A percentile compares a stretch with the other conserved stretches of the same genome.
Conservation (phyloP, 1,140 invertebrate species). For the Drosophila nigromelanica region DNA sequence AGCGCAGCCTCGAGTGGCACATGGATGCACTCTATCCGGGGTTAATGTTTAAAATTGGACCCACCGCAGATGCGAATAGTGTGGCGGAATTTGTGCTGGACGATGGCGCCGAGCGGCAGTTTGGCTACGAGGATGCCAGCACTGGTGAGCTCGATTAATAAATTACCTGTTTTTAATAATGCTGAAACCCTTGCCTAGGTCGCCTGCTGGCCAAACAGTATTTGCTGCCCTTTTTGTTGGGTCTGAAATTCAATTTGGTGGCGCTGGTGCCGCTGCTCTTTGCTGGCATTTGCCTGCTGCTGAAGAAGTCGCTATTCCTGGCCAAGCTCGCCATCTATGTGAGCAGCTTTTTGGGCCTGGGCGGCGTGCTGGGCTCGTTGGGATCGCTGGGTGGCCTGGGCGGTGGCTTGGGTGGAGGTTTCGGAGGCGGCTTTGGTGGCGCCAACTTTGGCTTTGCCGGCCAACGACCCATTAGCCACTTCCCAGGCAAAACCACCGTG, state of each 20-base stretch:
- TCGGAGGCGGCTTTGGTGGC: conserved; percentile 47
- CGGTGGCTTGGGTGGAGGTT: conserved; percentile 41
- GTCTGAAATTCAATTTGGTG: conserved; percentile 90
- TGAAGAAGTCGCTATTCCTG: conserved; percentile 89
- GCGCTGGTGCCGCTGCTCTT: conserved; percentile 89
- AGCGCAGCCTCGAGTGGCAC: conserved; percentile 89
- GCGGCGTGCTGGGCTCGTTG: conserved; percentile 81
- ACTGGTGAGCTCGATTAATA: conserved; percentile 79
- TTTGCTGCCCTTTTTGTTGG: conserved; percentile 89
- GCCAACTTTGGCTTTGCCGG: conserved; percentile 45
- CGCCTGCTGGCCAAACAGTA: conserved; percentile 88
- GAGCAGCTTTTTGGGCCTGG: conserved; percentile 87
- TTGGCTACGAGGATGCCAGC: conserved; percentile 83
- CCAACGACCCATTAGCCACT: conserved; percentile 54
- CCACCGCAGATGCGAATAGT: conserved; percentile 86
- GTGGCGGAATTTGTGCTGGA: conserved; percentile 90
- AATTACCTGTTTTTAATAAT: background rate
- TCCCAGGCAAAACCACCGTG: conserved; percentile 63
- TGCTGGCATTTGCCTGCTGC: conserved; percentile 87
- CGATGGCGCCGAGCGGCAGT: conserved; percentile 83
- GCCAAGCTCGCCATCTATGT: conserved; percentile 89
- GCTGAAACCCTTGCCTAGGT: conserved; percentile 84
- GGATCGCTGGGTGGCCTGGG: conserved; percentile 47
- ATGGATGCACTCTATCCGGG: conserved; percentile 89
- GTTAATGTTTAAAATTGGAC: conserved; percentile 88